Conservation (phyloP, 1,140 invertebrate genomes). For the Bombus pascuorum region DNA sequence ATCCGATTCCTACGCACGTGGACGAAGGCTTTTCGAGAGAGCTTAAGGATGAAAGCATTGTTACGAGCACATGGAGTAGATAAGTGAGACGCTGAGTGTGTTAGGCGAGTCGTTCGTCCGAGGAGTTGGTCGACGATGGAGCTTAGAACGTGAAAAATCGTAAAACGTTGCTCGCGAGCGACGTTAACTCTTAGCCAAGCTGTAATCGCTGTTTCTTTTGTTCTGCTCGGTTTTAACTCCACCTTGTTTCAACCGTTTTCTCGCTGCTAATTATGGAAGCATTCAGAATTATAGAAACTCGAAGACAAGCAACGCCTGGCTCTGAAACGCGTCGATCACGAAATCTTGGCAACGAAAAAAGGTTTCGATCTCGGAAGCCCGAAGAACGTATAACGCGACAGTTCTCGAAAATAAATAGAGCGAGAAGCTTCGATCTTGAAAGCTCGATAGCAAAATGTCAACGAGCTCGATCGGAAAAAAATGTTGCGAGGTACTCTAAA, state of each 20-base stretch:
- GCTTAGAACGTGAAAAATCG: not conserved
- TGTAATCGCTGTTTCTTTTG: not conserved
- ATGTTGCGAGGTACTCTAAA: no score
- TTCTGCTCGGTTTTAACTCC: not conserved
- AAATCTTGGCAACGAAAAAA: not conserved
- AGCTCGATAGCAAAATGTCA: no score
- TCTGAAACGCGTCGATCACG: not conserved
- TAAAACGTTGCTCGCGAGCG: not conserved
- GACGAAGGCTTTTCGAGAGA: not conserved
- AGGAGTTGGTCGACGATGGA: not conserved
- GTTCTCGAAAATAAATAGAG: not conserved
- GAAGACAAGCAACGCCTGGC: not conserved
- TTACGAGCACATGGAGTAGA: not conserved
- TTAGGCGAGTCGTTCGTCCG: not conserved
- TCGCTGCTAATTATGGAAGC: not conserved
- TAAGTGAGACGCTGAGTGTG: not conserved
- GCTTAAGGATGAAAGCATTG: not conserved
- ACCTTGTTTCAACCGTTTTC: not conserved
- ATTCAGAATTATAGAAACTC: not conserved
- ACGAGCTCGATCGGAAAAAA: no score
- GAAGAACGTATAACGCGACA: not conserved
- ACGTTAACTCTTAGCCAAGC: not conserved
- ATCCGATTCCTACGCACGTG: no score
- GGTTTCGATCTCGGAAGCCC: not conserved
- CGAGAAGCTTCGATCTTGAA: not conserved